Percentiles rank a stretch among this genome's conserved stretches.
Conservation (phyloP, 1,140 invertebrate species). For the Babylonia areolata region DNA sequence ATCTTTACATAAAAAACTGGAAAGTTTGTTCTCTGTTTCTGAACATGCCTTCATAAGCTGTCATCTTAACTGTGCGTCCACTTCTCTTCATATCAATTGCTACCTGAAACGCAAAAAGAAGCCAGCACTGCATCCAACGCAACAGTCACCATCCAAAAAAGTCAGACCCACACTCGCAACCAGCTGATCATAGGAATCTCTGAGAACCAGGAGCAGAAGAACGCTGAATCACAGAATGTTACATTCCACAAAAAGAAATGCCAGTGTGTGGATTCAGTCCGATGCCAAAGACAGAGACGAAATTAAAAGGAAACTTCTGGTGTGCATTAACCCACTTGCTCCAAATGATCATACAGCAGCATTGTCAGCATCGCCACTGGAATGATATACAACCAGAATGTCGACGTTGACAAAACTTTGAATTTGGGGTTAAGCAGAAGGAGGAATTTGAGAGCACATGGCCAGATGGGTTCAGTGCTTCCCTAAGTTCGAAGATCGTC, state of each 20-base stretch:
- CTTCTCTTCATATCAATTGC: neutral
- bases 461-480: neutral
- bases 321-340: conserved; percentile 29
- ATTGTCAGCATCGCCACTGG: conserved; percentile 40
- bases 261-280: conserved; percentile 16
- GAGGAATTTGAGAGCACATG: conserved; percentile 9
- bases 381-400: conserved; percentile 10
- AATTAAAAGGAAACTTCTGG: conserved; percentile 32
- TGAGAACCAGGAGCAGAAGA: conserved; percentile 19
- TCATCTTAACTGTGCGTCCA: neutral
- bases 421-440: conserved; percentile 24
- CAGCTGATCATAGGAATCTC: conserved; percentile 9
- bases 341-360: neutral
- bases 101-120: neutral
- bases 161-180: conserved; percentile 38
- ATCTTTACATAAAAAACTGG: neutral
- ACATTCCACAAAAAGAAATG: too few species aligned
- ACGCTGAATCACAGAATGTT: conserved; percentile 34
- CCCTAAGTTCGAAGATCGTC: neutral
- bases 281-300: conserved; percentile 23
- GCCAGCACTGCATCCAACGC: neutral
- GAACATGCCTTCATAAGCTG: neutral
- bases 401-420: conserved; percentile 40
- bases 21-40: neutral
- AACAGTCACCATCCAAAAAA: neutral